phyloP scores from a whole-genome alignment of 1,140 invertebrate genomes.

The Augochlora pura region DNA sequence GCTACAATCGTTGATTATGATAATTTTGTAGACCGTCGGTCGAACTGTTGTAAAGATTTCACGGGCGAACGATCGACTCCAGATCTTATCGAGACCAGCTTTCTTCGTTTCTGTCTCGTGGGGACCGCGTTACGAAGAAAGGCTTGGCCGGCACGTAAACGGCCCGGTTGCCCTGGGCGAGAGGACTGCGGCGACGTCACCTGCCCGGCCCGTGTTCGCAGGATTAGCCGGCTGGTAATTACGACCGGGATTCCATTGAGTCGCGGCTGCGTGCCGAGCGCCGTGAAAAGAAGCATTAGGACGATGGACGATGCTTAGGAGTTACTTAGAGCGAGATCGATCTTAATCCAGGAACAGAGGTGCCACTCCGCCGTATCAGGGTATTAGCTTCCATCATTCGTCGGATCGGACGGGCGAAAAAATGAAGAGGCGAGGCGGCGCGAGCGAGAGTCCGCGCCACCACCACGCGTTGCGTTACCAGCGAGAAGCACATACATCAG shows the following conservation, averaged over 20 bases:
- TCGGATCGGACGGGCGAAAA: constrained; percentile 34
- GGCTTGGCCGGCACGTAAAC: background rate
- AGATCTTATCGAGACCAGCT: too few species aligned
- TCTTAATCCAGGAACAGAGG: constrained; percentile 70
- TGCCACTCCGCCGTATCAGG: constrained; percentile 60
- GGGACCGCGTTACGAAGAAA: too few species aligned
- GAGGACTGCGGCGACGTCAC: background rate
- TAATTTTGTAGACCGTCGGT: too few species aligned
- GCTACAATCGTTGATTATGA: too few species aligned
- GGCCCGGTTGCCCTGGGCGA: background rate
- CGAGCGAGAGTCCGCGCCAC: constrained; percentile 24
- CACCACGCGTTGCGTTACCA: constrained; percentile 61
- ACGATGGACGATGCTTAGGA: constrained; percentile 53
- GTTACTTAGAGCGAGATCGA: constrained; percentile 68
- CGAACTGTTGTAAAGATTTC: too few species aligned
- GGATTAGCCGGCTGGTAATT: constrained; percentile 29
- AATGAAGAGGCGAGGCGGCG: constrained; percentile 33
- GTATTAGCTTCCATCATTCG: constrained; percentile 63
- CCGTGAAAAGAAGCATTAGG: constrained; percentile 54
- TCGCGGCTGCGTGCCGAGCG: constrained; percentile 48
- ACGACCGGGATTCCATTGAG: background rate
- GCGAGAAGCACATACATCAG: constrained; percentile 77
- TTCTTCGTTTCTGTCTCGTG: too few species aligned
- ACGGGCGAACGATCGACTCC: too few species aligned
- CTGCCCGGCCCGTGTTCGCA: background rate